Conservation (phyloP, 2,113 vertebrate species). For the Donacobius atricapilla region DNA sequence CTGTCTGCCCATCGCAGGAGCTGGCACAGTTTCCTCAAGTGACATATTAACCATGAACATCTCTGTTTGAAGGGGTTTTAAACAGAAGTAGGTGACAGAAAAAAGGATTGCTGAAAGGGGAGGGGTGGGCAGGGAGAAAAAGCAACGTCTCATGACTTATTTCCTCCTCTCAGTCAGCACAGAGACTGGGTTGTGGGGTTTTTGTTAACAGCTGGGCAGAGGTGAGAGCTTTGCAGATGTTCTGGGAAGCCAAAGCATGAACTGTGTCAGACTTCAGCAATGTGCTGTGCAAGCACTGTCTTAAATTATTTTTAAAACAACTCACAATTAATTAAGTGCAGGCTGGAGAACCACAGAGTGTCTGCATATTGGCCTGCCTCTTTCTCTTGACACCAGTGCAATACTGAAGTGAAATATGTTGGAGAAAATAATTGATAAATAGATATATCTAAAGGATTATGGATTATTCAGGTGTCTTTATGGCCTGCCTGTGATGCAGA, state of each 20-base stretch:
- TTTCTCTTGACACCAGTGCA: neutral
- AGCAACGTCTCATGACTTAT: neutral
- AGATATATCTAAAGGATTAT: neutral
- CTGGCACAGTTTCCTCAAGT: fast-evolving
- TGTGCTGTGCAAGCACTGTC: constrained; percentile 3
- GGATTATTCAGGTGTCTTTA: neutral
- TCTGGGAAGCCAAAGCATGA: neutral
- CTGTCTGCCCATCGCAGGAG: neutral
- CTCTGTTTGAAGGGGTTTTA: neutral
- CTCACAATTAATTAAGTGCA: neutral
- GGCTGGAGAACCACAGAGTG: neutral
- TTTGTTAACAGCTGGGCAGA: neutral
- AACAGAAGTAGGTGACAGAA: neutral
- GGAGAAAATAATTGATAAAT: neutral
- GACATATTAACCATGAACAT: neutral
- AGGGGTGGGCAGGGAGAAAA: neutral
- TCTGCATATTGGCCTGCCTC: neutral
- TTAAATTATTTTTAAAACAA: neutral
- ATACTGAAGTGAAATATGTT: neutral
- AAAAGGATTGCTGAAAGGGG: neutral
- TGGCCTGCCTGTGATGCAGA: neutral
- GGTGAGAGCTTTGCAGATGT: neutral
- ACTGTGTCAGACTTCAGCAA: neutral
- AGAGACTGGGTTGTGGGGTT: neutral
- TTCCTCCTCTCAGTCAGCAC: neutral